Evolutionary conservation across 2,888 invertebrate genomes (phyloP), one percentile per base, ranked within the genome.

Genomic region (Lasioglossum figueresi): DNA sequence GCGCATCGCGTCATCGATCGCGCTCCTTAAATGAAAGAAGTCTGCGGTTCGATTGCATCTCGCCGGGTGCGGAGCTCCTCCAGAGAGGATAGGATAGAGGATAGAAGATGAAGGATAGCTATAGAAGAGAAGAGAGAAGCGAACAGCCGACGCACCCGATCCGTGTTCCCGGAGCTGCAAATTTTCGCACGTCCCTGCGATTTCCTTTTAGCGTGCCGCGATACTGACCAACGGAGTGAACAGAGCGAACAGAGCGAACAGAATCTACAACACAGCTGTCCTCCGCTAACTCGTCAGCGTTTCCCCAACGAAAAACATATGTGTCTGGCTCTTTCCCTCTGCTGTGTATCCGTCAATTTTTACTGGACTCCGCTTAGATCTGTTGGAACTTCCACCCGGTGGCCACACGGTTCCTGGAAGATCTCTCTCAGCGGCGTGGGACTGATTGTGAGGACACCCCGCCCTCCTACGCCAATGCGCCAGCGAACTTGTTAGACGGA

Each of bases 1-100:
- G 75, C 78, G 63, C 63, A 68, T 81, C 82, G 86, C 71, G 78
- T 78, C 84, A 89, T 89, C 86, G 89, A 89, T 89, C 88, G 88
- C 74, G 86, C 76, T 80, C 79, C 80, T 86, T 84, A 84, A 88
- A 83, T 75, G 83, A 89, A 88, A 86, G 84, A 89, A 86, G 78
- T 84, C 77, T 68, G 68, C 59, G 73, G 80, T 84, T 84, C 77
- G 86, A 86, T 84, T 80, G 86, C 86, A 88, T 89, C 86, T 82
- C 68, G 40, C 43, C 78, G 63, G 80, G 79, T 85, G 81, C 83
- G 56, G 56, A 85, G 74, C 63, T 43, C 23, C 68, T 63, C 63
- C 31, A 59, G 66, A 75, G 70, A 88, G 82, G 56, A 56, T 10
- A n/a, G n/a, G n/a, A 56, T 12, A 27, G 52, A 52, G 10, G 56